Evolutionary conservation across 2,888 invertebrate species (phyloP), one percentile per base, ranked within the genome.

Genomic region (Polymixis flavicincta): DNA sequence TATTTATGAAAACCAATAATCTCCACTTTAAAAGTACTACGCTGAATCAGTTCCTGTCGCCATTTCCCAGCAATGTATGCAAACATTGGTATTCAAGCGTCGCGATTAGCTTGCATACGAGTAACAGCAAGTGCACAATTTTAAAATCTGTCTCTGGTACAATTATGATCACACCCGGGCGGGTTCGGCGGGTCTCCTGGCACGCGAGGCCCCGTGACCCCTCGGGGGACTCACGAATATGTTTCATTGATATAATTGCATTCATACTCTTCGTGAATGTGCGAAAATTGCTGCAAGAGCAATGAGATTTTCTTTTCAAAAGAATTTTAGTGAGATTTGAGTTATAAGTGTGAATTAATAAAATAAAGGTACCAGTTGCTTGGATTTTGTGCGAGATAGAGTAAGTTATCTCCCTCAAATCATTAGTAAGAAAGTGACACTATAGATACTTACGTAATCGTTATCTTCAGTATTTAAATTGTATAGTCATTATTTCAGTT

Each of bases 101-200:
- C 13, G 37, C 74, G 45, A 76, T 82, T 74, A 78, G 65, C 72
- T 74, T 52, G 72, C 77, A 76, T 48, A 61, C 61, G 65, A n/a
- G 54, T 63, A 25, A 48, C 52, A 60, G 55, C 63, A 66, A 82
- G 54, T 82, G 84, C 82, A 82, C 78, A 74, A 76, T 82, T 76
- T 82, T 84, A 84, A 78, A 76, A 86, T 84, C 76, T 72, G 70
- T 59, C 63, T 67, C 74, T 65, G 61, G 45, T 63, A 71, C 71
- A 59, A 74, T 86, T 78, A 85, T 73, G 64, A 75, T 42, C 66
- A n/a, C 64, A 66, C 59, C 64, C 61, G 48, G 60, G 13, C 48
- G 11, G 52, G 32, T 19, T 32, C 37, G 50, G n/a, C 17, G 48
- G 45, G 55, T 32, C 19, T 45, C 45, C 45, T 14, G n/a, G 19